Evolutionary conservation across 2,113 vertebrate genomes (phyloP), one percentile per base, ranked within the genome.

Genomic region (Eolophus roseicapilla): DNA sequence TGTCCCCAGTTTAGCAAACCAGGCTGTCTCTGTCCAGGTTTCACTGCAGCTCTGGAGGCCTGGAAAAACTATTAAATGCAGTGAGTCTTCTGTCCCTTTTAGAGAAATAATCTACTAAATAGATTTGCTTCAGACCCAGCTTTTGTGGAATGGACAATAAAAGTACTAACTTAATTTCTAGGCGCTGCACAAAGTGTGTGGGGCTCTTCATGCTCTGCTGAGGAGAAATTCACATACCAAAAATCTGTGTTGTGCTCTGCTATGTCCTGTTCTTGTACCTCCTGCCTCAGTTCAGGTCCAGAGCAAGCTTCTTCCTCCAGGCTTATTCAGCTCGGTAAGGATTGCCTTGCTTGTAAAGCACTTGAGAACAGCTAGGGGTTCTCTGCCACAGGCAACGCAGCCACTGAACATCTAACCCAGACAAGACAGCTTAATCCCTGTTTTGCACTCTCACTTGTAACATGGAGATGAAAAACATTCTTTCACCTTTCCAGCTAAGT

Each of bases 1-100:
- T 59, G 82, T 82, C 64, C 73, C 62, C 33, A 82, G 4, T 92
- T 95, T 81, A 94, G 86, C 60, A 94, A 83, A 89, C 23, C 19
- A 67, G 47, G 41, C 52, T 83, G 31, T 70, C 37, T 84, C 88
- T 68, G 16, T 23, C 23, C 67, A 73, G 41, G 35, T 67, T 92
- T 95, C 63, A 44, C 47, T 28, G 62, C 8, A 82, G 47, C 37
- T 80, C 47, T 64, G 43, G 60, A 75, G 64, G 33, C 20, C 62
- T 68, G 39, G 37, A 63, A 69, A 59, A 60, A 87, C 17, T 28
- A 75, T 16, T 76, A 49, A 91, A 74, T 6, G 10, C 37, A 80
- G 59, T 21, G 53, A 60, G 41, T 86, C 55, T 90, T 93, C 52
- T 82, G 33, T 7, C 39, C 31, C 12, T 69, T 90, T 90, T 39